Evolutionary conservation across 2,888 invertebrate species (phyloP).

Genomic region (Slavum lentiscoides): DNA sequence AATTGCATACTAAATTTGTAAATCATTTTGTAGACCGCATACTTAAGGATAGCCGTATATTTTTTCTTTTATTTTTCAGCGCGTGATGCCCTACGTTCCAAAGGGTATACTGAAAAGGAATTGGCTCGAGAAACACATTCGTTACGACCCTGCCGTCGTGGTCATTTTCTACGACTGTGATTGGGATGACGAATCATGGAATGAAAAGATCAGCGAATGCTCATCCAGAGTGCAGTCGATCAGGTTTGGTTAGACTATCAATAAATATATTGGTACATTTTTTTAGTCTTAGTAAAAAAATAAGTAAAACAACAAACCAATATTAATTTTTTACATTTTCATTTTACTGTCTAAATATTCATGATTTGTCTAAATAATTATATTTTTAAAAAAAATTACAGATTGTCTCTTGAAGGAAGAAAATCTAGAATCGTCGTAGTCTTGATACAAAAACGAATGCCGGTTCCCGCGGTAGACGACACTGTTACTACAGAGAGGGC

Average conservation of each 20-base stretch:
- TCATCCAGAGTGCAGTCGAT: slow-evolving; percentile 84
- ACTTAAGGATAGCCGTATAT: no score
- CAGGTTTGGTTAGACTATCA: slow-evolving; percentile 60
- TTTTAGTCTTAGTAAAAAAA: no score
- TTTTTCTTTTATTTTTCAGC: slow-evolving; percentile 14
- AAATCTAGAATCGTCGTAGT: slow-evolving; percentile 82
- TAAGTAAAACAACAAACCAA: no score
- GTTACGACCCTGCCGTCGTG: slow-evolving; percentile 86
- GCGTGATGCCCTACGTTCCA: slow-evolving; percentile 70
- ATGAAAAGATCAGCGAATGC: slow-evolving; percentile 92
- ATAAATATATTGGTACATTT: not conserved
- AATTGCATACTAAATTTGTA: no score
- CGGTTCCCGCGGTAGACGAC: slow-evolving; percentile 78
- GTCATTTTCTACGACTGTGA: slow-evolving; percentile 96
- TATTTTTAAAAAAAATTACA: slow-evolving; percentile 57
- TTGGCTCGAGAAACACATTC: slow-evolving; percentile 93
- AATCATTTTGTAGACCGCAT: no score
- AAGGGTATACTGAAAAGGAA: slow-evolving; percentile 91
- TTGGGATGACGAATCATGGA: slow-evolving; percentile 94
- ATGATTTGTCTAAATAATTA: not conserved
- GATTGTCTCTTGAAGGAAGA: slow-evolving; percentile 73
- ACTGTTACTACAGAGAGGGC: slow-evolving; percentile 87
- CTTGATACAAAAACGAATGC: slow-evolving; percentile 82
- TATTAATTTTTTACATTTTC: not conserved
- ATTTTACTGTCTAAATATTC: not conserved